Evolutionary conservation across 1,140 invertebrate genomes (phyloP).

Genomic region (Tetramorium alpestre): DNA sequence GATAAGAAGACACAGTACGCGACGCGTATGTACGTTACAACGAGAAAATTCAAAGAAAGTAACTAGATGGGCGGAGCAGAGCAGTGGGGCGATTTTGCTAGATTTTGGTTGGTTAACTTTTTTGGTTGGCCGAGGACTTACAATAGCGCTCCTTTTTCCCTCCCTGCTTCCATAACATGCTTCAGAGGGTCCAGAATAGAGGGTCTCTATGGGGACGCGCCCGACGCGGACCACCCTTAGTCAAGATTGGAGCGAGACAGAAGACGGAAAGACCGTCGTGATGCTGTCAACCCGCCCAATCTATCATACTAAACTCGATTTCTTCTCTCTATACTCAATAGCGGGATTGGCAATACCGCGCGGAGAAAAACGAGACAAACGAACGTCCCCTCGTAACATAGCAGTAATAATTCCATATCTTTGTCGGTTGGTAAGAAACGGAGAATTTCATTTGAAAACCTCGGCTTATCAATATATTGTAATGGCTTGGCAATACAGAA

Average conservation of each 20-base stretch:
- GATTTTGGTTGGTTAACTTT: conserved; percentile 78
- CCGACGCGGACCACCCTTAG: conserved; percentile 76
- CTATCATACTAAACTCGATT: conserved; percentile 84
- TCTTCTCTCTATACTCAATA: conserved; percentile 80
- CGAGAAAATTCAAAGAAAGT: conserved; percentile 51
- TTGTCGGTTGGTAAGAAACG: conserved; percentile 61
- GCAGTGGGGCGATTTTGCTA: conserved; percentile 74
- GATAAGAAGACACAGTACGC: background rate
- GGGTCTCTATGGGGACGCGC: conserved; percentile 70
- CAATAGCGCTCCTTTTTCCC: conserved; percentile 74
- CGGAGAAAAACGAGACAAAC: conserved; percentile 66
- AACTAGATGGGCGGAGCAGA: conserved; percentile 78
- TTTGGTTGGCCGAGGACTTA: conserved; percentile 78
- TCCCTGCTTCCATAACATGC: conserved; percentile 65
- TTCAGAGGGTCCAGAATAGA: conserved; percentile 63
- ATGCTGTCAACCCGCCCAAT: conserved; percentile 81
- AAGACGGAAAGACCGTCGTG: conserved; percentile 69
- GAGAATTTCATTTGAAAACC: background rate
- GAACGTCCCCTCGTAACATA: conserved; percentile 41
- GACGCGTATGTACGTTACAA: conserved; percentile 18
- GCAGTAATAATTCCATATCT: conserved; percentile 68
- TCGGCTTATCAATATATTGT: background rate
- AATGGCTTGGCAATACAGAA: background rate
- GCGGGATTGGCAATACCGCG: conserved; percentile 69
- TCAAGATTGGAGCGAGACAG: conserved; percentile 44